A percentile compares a stretch with the other conserved stretches of the same genome.
phyloP scores from a whole-genome alignment of 37 sponge, comb jelly and placozoan species.

The Halisarca cf. caerulea region DNA sequence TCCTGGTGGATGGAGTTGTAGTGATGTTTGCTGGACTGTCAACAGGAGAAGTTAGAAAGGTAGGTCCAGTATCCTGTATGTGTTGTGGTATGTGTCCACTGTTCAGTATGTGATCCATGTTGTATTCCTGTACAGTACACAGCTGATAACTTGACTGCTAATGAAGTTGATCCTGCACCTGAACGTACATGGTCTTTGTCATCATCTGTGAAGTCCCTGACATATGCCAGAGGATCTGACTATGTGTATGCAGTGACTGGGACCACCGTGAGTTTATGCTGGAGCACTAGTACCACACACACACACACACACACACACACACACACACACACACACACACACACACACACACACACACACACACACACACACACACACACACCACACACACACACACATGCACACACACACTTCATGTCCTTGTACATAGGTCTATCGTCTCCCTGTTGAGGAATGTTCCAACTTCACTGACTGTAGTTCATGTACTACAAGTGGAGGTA shows the following conservation, averaged over 20 bases:
- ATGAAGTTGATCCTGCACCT: background rate
- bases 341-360: background rate
- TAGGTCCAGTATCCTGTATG: no score
- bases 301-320: no score
- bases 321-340: no score
- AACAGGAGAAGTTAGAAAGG: conserved; percentile 9
- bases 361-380: no score
- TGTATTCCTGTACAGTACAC: background rate
- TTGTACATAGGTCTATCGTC: conserved; percentile 33
- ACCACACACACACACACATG: no score
- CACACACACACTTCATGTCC: background rate
- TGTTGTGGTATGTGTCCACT: no score
- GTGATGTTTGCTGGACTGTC: background rate
- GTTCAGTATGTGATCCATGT: no score
- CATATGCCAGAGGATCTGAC: conserved; percentile 40
- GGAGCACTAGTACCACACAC: background rate
- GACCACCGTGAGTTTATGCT: conserved; percentile 15
- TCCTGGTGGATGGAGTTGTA: background rate
- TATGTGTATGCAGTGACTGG: conserved; percentile 40
- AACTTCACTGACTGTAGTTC: conserved; percentile 30
- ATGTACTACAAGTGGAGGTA: conserved; percentile 22
- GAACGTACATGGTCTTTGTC: conserved; percentile 24
- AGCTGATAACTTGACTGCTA: background rate
- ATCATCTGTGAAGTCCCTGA: conserved; percentile 24
- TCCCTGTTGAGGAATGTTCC: conserved; percentile 56